Evolutionary conservation across 2,888 invertebrate species (phyloP).

Genomic region (Mylabris sibirica): DNA sequence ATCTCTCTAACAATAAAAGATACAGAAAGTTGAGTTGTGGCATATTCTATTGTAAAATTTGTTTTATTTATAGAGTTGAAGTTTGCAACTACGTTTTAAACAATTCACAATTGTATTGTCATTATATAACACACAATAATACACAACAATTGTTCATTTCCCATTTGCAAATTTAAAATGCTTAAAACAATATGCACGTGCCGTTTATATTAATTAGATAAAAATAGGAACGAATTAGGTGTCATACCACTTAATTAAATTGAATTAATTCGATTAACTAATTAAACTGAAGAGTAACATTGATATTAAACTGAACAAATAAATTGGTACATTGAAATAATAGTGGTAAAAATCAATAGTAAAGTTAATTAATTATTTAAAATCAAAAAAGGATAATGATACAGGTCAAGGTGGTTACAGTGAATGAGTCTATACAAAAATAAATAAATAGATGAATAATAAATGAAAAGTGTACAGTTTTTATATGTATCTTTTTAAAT

Average conservation of each 20-base stretch:
- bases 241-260: not conserved
- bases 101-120: not conserved
- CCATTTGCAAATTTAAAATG: not conserved
- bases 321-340: not conserved
- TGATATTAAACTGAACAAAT: not conserved
- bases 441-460: not conserved
- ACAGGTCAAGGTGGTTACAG: constrained; percentile 35
- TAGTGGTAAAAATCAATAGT: constrained; percentile 19
- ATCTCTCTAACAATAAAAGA: no score
- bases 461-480: not conserved
- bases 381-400: constrained; percentile 27
- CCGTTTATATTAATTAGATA: not conserved
- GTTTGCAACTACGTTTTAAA: not conserved
- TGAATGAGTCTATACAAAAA: constrained; percentile 31
- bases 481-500: not conserved
- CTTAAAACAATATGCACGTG: constrained; percentile 5
- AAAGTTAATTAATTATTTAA: constrained; percentile 25
- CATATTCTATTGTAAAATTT: not conserved
- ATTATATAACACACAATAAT: not conserved
- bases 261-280: not conserved
- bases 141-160: constrained; percentile 7
- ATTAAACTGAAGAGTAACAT: no score
- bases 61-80: no score
- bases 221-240: not conserved
- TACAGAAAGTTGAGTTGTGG: no score